Evolutionary conservation across 2,888 invertebrate species (phyloP).

Genomic region (Ectropis crepuscularia): DNA sequence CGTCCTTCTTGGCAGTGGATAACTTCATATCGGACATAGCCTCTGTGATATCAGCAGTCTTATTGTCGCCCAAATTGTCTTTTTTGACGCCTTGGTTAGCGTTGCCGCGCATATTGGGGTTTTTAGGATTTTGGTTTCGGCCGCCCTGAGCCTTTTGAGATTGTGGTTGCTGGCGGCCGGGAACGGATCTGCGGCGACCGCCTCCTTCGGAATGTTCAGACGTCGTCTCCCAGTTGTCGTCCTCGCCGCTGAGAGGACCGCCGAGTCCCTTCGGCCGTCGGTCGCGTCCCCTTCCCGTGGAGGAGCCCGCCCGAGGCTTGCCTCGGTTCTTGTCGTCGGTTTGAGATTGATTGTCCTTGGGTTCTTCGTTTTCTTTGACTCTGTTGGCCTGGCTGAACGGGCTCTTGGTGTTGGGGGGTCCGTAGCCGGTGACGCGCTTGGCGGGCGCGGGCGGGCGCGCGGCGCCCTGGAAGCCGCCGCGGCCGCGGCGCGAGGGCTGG

Average conservation of each 20-base stretch:
- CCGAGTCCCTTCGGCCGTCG: slow-evolving; percentile 68
- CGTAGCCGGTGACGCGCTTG: slow-evolving; percentile 89
- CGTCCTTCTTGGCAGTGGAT: slow-evolving; percentile 69
- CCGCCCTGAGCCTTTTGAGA: slow-evolving; percentile 64
- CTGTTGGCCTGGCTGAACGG: slow-evolving; percentile 86
- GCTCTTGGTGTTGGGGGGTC: slow-evolving; percentile 92
- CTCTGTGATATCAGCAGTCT: slow-evolving; percentile 71
- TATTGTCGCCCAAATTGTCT: slow-evolving; percentile 62
- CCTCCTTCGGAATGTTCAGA: slow-evolving; percentile 91
- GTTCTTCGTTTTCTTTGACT: slow-evolving; percentile 71
- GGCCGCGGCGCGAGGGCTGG: slow-evolving; percentile 94
- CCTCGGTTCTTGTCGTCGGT: slow-evolving; percentile 87
- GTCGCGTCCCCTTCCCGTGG: slow-evolving; percentile 82
- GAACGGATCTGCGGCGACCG: slow-evolving; percentile 62
- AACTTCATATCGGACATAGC: slow-evolving; percentile 74
- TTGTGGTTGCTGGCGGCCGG: slow-evolving; percentile 60
- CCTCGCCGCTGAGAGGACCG: slow-evolving; percentile 78
- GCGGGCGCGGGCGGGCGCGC: slow-evolving; percentile 79
- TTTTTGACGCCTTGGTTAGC: slow-evolving; percentile 62
- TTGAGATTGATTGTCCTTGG: slow-evolving; percentile 60
- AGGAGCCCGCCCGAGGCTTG: slow-evolving; percentile 88
- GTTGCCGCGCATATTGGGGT: slow-evolving; percentile 62
- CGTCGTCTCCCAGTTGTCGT: slow-evolving; percentile 92
- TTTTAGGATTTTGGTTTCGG: slow-evolving; percentile 68
- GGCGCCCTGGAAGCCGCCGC: slow-evolving; percentile 85